Percentiles rank a stretch among this genome's conserved stretches.
Evolutionary conservation across 2,113 vertebrate species (phyloP).

Genomic region (Esox niger): DNA sequence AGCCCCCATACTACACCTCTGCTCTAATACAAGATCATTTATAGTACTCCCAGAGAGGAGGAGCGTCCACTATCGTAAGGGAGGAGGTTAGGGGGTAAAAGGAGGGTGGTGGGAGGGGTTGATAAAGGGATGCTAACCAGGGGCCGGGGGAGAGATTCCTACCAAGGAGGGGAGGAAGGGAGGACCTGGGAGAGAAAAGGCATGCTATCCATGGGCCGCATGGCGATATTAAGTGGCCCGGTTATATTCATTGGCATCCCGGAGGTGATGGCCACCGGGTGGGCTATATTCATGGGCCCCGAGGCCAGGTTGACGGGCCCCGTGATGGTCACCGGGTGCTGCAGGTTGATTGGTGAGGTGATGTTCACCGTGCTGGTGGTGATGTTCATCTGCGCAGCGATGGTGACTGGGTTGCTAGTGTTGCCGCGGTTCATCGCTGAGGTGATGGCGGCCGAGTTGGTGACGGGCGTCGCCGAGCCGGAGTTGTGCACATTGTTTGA

Average conservation of each 20-base stretch:
- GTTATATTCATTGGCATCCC: conserved; percentile 89
- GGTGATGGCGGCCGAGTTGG: conserved; percentile 65
- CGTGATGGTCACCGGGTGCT: conserved; percentile 86
- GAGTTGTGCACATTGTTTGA: conserved; percentile 92
- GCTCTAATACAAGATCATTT: conserved; percentile 8
- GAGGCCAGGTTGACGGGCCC: conserved; percentile 86
- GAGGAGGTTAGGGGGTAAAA: conserved; percentile 13
- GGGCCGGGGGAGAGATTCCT: conserved; percentile 48
- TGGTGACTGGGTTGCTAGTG: conserved; percentile 84
- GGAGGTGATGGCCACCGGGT: conserved; percentile 85
- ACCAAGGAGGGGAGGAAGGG: conserved; percentile 95
- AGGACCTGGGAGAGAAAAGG: conserved; percentile 95
- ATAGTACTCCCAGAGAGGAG: background rate
- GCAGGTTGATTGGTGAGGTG: conserved; percentile 85
- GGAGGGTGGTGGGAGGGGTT: background rate
- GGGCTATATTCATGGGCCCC: conserved; percentile 86
- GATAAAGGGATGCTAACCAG: background rate
- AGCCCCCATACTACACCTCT: background rate
- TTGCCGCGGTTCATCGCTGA: conserved; percentile 61
- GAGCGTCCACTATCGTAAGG: background rate
- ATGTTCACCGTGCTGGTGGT: conserved; percentile 95
- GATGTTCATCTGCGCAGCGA: conserved; percentile 94
- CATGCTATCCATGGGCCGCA: conserved; percentile 96
- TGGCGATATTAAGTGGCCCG: conserved; percentile 86
- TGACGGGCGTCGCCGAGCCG: conserved; percentile 74